Conservation (phyloP, 2,797 vertebrate species). For the Myotis myotis region DNA sequence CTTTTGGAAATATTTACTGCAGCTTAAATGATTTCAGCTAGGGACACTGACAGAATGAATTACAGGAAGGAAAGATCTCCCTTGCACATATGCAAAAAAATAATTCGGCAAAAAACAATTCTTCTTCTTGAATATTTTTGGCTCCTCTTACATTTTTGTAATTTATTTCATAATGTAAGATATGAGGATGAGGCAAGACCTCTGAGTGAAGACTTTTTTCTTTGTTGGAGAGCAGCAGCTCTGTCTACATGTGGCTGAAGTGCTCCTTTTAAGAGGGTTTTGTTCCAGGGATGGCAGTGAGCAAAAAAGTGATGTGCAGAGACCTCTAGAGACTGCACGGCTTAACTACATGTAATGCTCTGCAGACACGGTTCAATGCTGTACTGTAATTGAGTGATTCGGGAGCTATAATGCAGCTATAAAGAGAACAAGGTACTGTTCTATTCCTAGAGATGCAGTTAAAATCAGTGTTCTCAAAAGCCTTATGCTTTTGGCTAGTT, state of each 20-base stretch:
- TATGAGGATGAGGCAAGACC: not conserved
- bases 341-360: constrained; percentile 74
- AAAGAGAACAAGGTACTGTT: constrained; percentile 65
- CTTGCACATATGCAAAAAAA: not conserved
- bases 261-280: not conserved
- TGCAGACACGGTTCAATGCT: not conserved
- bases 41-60: not conserved
- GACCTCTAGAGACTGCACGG: constrained; percentile 84
- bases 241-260: too few species aligned
- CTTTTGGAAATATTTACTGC: not conserved
- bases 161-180: not conserved
- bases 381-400: not conserved
- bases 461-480: constrained; percentile 62
- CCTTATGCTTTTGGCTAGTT: constrained; percentile 29
- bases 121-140: not conserved
- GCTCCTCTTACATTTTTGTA: not conserved
- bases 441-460: constrained; percentile 18
- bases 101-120: not conserved
- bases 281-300: not conserved
- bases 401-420: constrained; percentile 39
- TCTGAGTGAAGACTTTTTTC: not conserved
- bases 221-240: not conserved
- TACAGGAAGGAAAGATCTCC: not conserved
- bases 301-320: constrained; percentile 83
- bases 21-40: not conserved